Evolutionary conservation across 2,888 invertebrate genomes (phyloP).

Genomic region (Boloria selene): DNA sequence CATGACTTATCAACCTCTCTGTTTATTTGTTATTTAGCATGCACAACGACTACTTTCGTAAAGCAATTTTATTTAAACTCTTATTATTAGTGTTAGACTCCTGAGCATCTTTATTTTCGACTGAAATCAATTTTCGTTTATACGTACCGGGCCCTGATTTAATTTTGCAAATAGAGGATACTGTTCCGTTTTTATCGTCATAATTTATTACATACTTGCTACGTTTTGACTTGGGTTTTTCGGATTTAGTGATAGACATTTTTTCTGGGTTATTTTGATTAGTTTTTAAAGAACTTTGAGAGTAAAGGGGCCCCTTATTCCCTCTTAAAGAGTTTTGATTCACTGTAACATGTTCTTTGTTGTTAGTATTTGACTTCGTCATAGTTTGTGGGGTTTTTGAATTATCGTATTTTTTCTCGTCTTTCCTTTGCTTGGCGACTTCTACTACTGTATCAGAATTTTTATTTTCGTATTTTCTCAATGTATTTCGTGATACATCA

Average conservation of each 20-base stretch:
- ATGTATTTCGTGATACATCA: conserved; percentile 9
- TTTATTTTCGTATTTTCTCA: conserved; percentile 17
- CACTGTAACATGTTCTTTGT: not conserved
- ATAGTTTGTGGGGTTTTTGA: conserved; percentile 2
- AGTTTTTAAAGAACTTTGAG: conserved; percentile 26
- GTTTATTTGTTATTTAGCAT: conserved; percentile 59
- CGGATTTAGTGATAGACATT: conserved; percentile 40
- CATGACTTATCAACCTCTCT: conserved; percentile 43
- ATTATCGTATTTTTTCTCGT: not conserved
- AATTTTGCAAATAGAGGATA: conserved; percentile 72
- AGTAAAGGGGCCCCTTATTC: conserved; percentile 14
- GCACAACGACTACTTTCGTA: conserved; percentile 77
- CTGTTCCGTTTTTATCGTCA: conserved; percentile 76
- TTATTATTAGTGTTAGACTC: conserved; percentile 56
- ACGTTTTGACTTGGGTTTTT: conserved; percentile 51
- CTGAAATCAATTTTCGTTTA: conserved; percentile 56
- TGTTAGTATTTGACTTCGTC: conserved; percentile 7
- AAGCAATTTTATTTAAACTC: conserved; percentile 64
- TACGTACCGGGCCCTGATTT: conserved; percentile 55
- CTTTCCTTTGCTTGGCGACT: conserved; percentile 7
- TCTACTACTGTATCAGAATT: conserved; percentile 1
- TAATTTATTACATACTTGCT: conserved; percentile 76
- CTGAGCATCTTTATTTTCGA: conserved; percentile 57
- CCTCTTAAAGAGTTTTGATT: conserved; percentile 21
- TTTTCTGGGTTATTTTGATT: conserved; percentile 36